phyloP scores from a whole-genome alignment of 2,797 vertebrate genomes.

The Agapornis canus region DNA sequence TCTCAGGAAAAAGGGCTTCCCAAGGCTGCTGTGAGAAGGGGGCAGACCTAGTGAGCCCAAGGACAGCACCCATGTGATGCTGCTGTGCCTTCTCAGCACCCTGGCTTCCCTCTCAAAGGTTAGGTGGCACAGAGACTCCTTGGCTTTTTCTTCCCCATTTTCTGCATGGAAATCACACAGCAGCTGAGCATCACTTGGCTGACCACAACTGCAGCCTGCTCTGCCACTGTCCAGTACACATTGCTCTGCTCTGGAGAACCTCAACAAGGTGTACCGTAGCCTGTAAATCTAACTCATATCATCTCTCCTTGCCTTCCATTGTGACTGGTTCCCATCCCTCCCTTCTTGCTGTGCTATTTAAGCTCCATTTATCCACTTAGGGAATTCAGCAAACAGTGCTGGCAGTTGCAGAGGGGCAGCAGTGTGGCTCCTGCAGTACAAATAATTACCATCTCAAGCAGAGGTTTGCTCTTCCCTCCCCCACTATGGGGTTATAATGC shows the following conservation, averaged over 20 bases:
- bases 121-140: not conserved
- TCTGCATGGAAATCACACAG: not conserved
- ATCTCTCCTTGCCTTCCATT: not conserved
- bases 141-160: not conserved
- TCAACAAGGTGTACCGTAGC: accelerated
- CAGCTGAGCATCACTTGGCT: not conserved
- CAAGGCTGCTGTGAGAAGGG: not conserved
- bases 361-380: not conserved
- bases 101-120: not conserved
- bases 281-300: not conserved
- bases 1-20: not conserved
- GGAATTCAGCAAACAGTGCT: not conserved
- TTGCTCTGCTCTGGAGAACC: not conserved
- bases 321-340: not conserved
- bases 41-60: not conserved
- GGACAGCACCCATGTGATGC: not conserved
- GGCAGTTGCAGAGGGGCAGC: not conserved
- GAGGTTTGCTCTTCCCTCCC: not conserved
- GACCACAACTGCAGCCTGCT: not conserved
- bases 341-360: not conserved
- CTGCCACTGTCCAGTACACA: not conserved
- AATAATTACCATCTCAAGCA: not conserved
- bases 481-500: not conserved
- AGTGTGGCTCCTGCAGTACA: not conserved
- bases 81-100: not conserved